Evolutionary conservation across 2,113 vertebrate species (phyloP).

Genomic region (Calyptomena viridis): DNA sequence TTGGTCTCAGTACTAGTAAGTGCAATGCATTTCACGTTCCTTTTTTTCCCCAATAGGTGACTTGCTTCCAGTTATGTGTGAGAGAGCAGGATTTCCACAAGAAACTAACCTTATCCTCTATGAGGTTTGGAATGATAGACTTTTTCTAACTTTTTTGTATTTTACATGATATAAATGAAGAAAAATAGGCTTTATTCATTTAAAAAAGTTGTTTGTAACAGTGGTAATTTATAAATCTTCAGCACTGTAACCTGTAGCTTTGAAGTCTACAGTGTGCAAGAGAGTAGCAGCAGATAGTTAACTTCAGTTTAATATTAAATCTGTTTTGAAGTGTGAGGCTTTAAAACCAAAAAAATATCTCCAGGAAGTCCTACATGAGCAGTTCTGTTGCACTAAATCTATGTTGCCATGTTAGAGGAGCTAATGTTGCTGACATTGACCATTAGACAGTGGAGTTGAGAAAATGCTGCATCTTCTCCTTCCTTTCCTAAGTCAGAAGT

Average conservation of each 20-base stretch:
- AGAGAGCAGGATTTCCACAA: conserved; percentile 99
- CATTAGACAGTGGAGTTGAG: not conserved
- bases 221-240: not conserved
- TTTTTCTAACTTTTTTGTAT: not conserved
- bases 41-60: conserved; percentile 80
- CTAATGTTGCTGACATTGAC: not conserved
- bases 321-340: not conserved
- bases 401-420: not conserved
- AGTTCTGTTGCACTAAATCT: not conserved
- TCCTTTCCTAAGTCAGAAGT: not conserved
- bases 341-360: not conserved
- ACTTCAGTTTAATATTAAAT: not conserved
- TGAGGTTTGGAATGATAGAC: conserved; percentile 80
- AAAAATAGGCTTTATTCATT: not conserved
- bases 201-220: not conserved
- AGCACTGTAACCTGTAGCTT: not conserved
- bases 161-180: not conserved
- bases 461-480: not conserved
- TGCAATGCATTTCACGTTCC: not conserved
- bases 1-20: not conserved
- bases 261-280: not conserved
- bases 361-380: not conserved
- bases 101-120: conserved; percentile 99
- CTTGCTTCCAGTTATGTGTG: conserved; percentile 98
- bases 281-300: not conserved